phyloP scores from a whole-genome alignment of 2,888 invertebrate genomes.

The Oscheius sp. region DNA sequence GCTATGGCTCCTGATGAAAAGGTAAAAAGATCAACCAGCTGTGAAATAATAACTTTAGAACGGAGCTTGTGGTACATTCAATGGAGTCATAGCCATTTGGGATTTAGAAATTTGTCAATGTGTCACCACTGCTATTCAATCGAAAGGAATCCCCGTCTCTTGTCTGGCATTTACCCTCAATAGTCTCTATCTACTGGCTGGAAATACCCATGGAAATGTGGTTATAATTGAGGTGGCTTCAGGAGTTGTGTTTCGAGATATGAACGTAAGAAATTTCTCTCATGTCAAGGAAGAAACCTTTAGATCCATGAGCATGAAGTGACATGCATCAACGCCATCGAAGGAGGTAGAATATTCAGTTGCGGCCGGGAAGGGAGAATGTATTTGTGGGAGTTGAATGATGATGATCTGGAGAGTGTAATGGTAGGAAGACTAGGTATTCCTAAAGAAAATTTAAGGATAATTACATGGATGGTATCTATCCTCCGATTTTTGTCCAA shows the following conservation, averaged over 20 bases:
- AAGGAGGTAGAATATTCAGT: slow-evolving; percentile 61
- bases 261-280: slow-evolving; percentile 35
- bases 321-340: slow-evolving; percentile 53
- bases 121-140: slow-evolving; percentile 61
- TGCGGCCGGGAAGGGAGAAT: slow-evolving; percentile 57
- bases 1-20: slow-evolving; percentile 64
- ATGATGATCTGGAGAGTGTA: slow-evolving; percentile 16
- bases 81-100: slow-evolving; percentile 69
- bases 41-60: slow-evolving; percentile 25
- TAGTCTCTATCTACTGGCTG: slow-evolving; percentile 57
- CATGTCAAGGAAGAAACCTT: too few relatives aligned
- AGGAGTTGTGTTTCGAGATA: slow-evolving; percentile 40
- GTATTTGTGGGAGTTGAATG: slow-evolving; percentile 53
- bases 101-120: slow-evolving; percentile 69
- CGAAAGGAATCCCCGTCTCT: slow-evolving; percentile 56
- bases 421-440: background rate
- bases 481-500: slow-evolving; percentile 48
- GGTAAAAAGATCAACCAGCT: slow-evolving; percentile 17
- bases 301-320: slow-evolving; percentile 53
- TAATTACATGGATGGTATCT: slow-evolving; percentile 40
- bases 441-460: too few relatives aligned
- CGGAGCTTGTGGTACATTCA: slow-evolving; percentile 67
- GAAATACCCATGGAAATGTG: slow-evolving; percentile 57
- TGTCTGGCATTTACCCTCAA: slow-evolving; percentile 63
- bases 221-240: slow-evolving; percentile 47